Evolutionary conservation across 2,113 vertebrate genomes (phyloP), one percentile per base, ranked within the genome.

Genomic region (Silurus meridionalis): DNA sequence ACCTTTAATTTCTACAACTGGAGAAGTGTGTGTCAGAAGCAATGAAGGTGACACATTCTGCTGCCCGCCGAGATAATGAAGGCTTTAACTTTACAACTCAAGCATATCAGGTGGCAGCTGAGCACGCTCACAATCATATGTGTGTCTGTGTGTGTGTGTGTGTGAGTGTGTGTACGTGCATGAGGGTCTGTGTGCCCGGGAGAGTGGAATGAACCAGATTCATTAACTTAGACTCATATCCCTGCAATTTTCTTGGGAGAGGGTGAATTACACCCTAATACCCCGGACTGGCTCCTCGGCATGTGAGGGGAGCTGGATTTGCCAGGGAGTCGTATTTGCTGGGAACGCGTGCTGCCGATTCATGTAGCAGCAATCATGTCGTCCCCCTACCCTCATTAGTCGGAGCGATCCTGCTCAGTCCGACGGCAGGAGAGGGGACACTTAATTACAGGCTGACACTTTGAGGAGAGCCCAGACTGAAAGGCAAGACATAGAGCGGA

Each of bases 41-140:
- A 92, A 97, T 96, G 95, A 99, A 99, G 95, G 95, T 95, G 94
- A 99, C 95, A 95, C 95, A 95, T 95, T 95, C 94, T 87, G 95
- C 95, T 90, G 95, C 97, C 96, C 97, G 94, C 91, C 90, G 94
- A 95, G 94, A 96, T 94, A 97, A 97, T 90, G 91, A 95, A 96
- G 93, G 92, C 91, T 89, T 95, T 90, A 95, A 94, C 90, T 96
- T 95, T 75, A 93, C 85, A 92, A 94, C 90, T 94, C 84, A 87
- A 94, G 91, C 93, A 93, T 91, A 95, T 94, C 90, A 92, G 90
- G 91, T 92, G 88, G 87, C 92, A 88, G 88, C 93, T 28, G 89
- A 75, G 64, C 86, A 89, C 85, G 63, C 61, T 82, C 72, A 48
- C 74, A 58, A 64, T 69, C 67, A 7, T 58, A 58, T 66, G 78